phyloP scores from a whole-genome alignment of 92 coral and sea anemone species.

The Porites evermanni region DNA sequence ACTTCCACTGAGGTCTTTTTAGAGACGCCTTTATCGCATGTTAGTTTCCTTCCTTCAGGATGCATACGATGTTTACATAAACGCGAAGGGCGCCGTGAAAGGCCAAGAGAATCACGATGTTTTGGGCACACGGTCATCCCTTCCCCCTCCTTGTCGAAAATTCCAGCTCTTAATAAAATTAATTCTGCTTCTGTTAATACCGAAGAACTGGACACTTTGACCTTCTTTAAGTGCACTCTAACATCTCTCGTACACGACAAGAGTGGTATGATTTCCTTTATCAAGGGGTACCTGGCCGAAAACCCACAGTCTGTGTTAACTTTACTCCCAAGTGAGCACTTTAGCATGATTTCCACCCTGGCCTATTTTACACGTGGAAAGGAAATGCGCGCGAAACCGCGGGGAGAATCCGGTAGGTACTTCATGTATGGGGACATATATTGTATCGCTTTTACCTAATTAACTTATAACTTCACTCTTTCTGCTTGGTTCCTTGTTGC shows the following conservation, averaged over 20 bases:
- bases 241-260: slow-evolving; percentile 44
- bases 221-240: slow-evolving; percentile 17
- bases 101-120: slow-evolving; percentile 55
- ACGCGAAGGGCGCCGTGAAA: slow-evolving; percentile 52
- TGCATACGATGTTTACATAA: slow-evolving; percentile 34
- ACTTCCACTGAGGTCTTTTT: slow-evolving; percentile 35
- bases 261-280: slow-evolving; percentile 44
- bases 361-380: no score
- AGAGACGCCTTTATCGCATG: slow-evolving; percentile 32
- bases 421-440: no score
- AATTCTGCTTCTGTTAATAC: slow-evolving; percentile 51
- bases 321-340: slow-evolving; percentile 45
- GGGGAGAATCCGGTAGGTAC: no score
- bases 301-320: slow-evolving; percentile 46
- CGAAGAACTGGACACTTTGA: slow-evolving; percentile 17
- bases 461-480: no score
- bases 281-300: slow-evolving; percentile 40
- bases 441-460: no score
- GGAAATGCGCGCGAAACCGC: no score
- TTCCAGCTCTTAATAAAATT: slow-evolving; percentile 43
- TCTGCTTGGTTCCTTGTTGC: no score
- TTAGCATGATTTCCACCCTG: not conserved
- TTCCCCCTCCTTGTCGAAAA: slow-evolving; percentile 7
- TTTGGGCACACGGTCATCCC: slow-evolving; percentile 53
- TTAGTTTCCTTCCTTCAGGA: not conserved